A percentile compares a stretch with the other conserved stretches of the same genome.
Conservation (phyloP, 1,140 invertebrate species). For the Hirudo medicinalis region DNA sequence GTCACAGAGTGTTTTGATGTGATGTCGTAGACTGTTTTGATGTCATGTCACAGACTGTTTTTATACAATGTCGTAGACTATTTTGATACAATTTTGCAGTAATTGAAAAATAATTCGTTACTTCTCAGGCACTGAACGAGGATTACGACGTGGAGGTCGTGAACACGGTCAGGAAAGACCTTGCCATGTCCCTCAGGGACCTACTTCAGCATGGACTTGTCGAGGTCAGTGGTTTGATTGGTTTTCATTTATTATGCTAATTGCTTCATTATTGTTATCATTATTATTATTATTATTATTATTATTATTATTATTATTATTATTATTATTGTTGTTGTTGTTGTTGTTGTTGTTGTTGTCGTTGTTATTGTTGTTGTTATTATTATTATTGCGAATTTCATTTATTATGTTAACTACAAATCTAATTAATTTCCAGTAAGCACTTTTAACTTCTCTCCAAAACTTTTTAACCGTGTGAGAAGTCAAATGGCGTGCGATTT, state of each 20-base stretch:
- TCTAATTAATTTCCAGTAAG: background rate
- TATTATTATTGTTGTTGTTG: no score
- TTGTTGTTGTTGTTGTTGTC: no score
- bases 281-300: background rate
- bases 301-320: no score
- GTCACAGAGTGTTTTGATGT: no score
- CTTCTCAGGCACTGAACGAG: conserved; percentile 41
- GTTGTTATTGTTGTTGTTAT: no score
- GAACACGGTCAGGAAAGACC: conserved; percentile 73
- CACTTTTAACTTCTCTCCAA: no score
- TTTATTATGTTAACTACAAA: background rate
- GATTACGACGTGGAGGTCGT: conserved; percentile 60
- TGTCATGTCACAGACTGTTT: no score
- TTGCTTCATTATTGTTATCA: background rate
- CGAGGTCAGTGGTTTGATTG: conserved; percentile 36
- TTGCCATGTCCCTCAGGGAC: conserved; percentile 73
- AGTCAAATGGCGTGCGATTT: no score
- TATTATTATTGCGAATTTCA: background rate
- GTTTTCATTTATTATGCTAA: background rate
- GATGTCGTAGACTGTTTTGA: no score
- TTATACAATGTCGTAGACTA: no score
- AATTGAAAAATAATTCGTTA: background rate
- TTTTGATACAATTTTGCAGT: no score
- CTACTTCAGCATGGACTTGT: conserved; percentile 84
- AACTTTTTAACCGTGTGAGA: no score